phyloP scores from a whole-genome alignment of 2,888 invertebrate species.

The Parapristionchus giblindavisi region DNA sequence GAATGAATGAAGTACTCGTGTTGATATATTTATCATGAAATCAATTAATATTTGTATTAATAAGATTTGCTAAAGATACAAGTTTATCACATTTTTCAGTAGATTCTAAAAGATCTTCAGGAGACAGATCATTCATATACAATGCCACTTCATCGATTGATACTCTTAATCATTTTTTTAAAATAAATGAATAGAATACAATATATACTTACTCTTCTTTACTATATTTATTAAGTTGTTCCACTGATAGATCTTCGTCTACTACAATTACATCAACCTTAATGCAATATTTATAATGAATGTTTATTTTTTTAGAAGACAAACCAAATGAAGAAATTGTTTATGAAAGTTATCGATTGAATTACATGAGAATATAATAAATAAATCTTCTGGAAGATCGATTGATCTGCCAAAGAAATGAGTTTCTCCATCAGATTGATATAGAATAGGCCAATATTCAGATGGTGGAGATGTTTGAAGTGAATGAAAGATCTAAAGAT shows the following conservation, averaged over 20 bases:
- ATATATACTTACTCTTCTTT: not conserved
- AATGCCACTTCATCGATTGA: not conserved
- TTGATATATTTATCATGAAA: not conserved
- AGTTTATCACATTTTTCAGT: constrained; percentile 7
- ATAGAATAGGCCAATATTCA: not conserved
- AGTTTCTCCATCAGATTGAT: not conserved
- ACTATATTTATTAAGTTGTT: not conserved
- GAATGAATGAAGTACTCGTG: not conserved
- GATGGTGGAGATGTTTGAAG: constrained; percentile 8
- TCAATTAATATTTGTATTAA: not conserved
- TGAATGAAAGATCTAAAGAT: not conserved
- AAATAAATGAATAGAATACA: not conserved
- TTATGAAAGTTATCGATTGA: not conserved
- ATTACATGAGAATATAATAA: not conserved
- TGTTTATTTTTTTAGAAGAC: not conserved
- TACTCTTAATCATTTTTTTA: not conserved
- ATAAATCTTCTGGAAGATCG: not conserved
- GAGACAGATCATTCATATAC: not conserved
- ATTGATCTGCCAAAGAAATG: not conserved
- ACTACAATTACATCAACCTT: constrained; percentile 10
- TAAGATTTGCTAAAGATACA: not conserved
- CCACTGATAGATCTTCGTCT: not conserved
- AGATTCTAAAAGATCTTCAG: not conserved
- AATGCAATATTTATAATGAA: not conserved
- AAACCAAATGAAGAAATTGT: not conserved